A percentile compares a stretch with the other conserved stretches of the same genome.
Conservation (phyloP, 1,140 invertebrate genomes). For the Apis laboriosa region DNA sequence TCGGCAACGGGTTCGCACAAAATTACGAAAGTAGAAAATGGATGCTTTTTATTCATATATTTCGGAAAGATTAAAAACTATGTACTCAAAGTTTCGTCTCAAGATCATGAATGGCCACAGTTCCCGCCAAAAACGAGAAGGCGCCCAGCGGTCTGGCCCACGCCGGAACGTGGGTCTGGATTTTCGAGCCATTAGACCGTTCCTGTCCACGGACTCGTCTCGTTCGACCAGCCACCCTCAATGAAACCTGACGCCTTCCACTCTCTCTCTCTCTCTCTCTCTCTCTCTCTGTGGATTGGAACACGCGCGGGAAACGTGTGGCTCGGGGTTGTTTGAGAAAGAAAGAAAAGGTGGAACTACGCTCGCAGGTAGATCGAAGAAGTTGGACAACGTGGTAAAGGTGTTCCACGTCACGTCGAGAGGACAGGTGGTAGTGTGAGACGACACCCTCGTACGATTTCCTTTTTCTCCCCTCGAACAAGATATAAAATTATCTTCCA, state of each 20-base stretch:
- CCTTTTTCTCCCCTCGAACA: no score
- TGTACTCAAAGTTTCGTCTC: no score
- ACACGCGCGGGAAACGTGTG: background rate
- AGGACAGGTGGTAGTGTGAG: conserved; percentile 61
- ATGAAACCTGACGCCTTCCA: conserved; percentile 57
- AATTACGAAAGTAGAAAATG: no score
- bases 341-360: conserved; percentile 6
- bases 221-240: conserved; percentile 52
- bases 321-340: background rate
- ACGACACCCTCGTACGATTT: background rate
- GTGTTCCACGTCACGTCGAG: conserved; percentile 46
- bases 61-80: no score
- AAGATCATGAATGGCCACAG: background rate
- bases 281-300: background rate
- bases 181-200: conserved; percentile 51
- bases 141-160: conserved; percentile 53
- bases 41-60: no score
- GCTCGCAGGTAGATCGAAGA: conserved; percentile 52
- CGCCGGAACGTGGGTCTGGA: conserved; percentile 50
- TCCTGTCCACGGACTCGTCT: conserved; percentile 47
- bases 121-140: conserved; percentile 53
- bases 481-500: no score
- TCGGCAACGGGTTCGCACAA: no score
- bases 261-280: background rate
- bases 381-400: conserved; percentile 44